Evolutionary conservation across 2,113 vertebrate species (phyloP).

Genomic region (Brachypteracias leptosomus): DNA sequence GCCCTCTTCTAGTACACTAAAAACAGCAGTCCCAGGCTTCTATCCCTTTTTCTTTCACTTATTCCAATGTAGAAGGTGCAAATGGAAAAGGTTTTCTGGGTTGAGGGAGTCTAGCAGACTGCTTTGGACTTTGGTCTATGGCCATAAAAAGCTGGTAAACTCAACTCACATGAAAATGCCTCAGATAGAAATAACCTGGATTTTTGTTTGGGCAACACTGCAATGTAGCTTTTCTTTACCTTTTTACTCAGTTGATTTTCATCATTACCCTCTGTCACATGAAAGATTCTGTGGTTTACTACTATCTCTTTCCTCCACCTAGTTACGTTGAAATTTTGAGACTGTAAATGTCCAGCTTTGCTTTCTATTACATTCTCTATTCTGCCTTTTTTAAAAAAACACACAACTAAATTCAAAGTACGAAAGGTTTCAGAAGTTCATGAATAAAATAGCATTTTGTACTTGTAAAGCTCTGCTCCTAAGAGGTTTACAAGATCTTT

Average conservation of each 20-base stretch:
- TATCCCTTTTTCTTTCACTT: not conserved
- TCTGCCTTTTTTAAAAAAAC: not conserved
- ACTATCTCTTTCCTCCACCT: not conserved
- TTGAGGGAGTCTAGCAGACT: not conserved
- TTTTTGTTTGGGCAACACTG: not conserved
- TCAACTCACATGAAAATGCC: slow-evolving; percentile 16
- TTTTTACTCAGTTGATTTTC: not conserved
- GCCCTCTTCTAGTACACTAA: not conserved
- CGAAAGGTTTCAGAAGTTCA: not conserved
- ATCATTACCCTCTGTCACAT: not conserved
- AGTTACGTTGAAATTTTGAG: not conserved
- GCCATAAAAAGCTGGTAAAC: not conserved
- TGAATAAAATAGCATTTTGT: slow-evolving; percentile 16
- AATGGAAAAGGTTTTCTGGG: slow-evolving; percentile 21
- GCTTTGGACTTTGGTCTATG: not conserved
- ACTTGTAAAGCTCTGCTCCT: not conserved
- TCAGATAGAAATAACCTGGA: slow-evolving; percentile 21
- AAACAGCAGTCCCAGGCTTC: not conserved
- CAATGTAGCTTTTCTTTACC: not conserved
- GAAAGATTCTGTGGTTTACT: not conserved
- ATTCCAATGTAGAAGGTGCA: slow-evolving; percentile 4
- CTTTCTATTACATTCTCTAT: not conserved
- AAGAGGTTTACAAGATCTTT: slow-evolving; percentile 12
- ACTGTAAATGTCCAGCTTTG: not conserved
- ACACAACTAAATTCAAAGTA: not conserved